Percentiles rank a stretch among this genome's conserved stretches.
Conservation (phyloP, 2,888 invertebrate species). For the Platerodrilus igneus region DNA sequence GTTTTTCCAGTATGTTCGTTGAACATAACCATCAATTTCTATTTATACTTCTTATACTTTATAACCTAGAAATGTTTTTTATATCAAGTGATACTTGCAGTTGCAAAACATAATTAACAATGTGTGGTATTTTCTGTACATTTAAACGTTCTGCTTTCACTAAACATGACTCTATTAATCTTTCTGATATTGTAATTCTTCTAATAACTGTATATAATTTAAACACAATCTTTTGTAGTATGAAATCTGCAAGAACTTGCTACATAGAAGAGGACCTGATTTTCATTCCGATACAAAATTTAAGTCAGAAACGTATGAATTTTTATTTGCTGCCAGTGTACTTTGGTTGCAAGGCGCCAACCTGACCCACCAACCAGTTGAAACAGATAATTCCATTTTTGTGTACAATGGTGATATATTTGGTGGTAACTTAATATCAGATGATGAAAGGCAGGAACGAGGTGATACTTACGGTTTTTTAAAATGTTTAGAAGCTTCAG, state of each 20-base stretch:
- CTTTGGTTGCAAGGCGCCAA: constrained; percentile 79
- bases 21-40: no score
- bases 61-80: no score
- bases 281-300: constrained; percentile 27
- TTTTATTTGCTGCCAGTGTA: constrained; percentile 54
- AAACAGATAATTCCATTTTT: constrained; percentile 59
- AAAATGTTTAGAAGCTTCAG: constrained; percentile 40
- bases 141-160: no score
- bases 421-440: constrained; percentile 42
- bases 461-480: constrained; percentile 56
- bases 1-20: no score
- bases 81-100: no score
- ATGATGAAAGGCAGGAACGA: constrained; percentile 42
- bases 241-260: constrained; percentile 34
- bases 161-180: no score
- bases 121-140: no score
- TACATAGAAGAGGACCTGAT: constrained; percentile 59
- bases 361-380: constrained; percentile 64
- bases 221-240: constrained; percentile 31
- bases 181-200: no score
- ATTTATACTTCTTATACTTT: no score
- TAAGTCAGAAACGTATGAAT: constrained; percentile 23
- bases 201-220: no score
- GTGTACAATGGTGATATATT: constrained; percentile 91
- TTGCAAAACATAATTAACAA: no score